phyloP scores from a whole-genome alignment of 2,888 invertebrate species.

The Philereme vetulata region DNA sequence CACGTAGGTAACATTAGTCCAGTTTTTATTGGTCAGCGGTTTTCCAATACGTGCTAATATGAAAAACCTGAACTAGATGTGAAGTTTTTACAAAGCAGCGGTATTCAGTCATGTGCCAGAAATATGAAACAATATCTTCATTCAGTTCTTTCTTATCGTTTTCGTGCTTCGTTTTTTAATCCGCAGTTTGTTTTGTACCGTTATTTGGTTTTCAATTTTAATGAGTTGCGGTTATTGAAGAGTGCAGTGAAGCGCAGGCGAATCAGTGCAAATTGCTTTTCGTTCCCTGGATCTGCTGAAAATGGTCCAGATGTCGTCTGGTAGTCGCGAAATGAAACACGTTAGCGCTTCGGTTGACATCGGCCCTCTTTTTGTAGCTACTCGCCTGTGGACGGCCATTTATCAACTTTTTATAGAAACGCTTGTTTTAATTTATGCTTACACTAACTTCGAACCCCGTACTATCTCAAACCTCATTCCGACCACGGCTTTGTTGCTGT shows the following conservation, averaged over 20 bases:
- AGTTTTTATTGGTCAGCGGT: slow-evolving; percentile 39
- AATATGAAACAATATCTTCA: slow-evolving; percentile 32
- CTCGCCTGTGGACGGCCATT: slow-evolving; percentile 77
- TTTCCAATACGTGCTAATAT: slow-evolving; percentile 39
- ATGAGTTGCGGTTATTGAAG: slow-evolving; percentile 29
- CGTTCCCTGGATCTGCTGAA: slow-evolving; percentile 55
- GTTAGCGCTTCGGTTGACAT: slow-evolving; percentile 75
- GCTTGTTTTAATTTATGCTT: slow-evolving; percentile 82
- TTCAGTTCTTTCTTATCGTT: slow-evolving; percentile 30
- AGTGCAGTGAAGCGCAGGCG: slow-evolving; percentile 33
- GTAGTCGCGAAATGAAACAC: slow-evolving; percentile 76
- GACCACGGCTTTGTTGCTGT: slow-evolving; percentile 67
- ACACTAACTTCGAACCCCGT: slow-evolving; percentile 71
- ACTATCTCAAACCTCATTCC: slow-evolving; percentile 78
- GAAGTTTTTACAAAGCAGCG: slow-evolving; percentile 38
- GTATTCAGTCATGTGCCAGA: slow-evolving; percentile 34
- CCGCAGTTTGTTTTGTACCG: slow-evolving; percentile 20
- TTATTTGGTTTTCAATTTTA: slow-evolving; percentile 32
- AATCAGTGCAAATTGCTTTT: slow-evolving; percentile 44
- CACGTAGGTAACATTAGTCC: slow-evolving; percentile 35
- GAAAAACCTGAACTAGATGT: slow-evolving; percentile 32
- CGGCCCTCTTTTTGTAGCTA: slow-evolving; percentile 75
- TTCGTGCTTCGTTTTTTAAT: slow-evolving; percentile 28
- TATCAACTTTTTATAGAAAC: slow-evolving; percentile 82
- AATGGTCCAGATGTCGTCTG: slow-evolving; percentile 73